These are phyloP conservation scores for Melanerpes formicivorus DNA, from an alignment of 2,113 vertebrate species.

Conservation along the genomic window DNA sequence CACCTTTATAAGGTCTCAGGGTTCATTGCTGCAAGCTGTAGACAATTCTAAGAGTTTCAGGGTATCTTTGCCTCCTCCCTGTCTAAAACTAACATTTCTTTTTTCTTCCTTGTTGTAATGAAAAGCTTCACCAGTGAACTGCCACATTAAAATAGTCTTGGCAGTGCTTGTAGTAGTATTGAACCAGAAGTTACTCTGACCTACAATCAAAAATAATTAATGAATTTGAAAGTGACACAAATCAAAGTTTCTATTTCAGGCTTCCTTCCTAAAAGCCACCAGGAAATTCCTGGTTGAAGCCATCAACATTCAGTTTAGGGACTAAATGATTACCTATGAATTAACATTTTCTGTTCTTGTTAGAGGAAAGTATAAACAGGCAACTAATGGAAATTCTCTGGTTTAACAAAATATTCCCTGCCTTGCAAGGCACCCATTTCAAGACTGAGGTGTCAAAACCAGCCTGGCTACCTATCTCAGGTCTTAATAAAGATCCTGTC, in stretches of 20 bases:
- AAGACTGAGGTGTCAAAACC: neutral
- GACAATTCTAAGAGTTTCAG: neutral
- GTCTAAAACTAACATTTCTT: neutral
- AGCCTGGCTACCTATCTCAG: neutral
- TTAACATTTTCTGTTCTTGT: neutral
- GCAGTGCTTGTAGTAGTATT: neutral
- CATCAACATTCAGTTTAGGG: neutral
- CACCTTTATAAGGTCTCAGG: neutral
- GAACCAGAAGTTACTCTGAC: neutral
- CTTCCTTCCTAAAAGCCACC: neutral
- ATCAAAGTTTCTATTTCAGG: neutral
- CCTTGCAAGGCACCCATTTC: neutral
- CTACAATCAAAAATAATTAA: neutral
- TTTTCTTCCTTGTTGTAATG: neutral
- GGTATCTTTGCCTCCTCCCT: neutral
- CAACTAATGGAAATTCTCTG: neutral
- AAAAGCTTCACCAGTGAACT: neutral
- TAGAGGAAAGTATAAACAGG: neutral
- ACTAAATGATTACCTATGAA: accelerated
- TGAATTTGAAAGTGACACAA: neutral
- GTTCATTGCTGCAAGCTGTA: neutral
- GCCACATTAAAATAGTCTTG: neutral
- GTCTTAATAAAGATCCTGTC: neutral
- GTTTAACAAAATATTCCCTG: neutral
- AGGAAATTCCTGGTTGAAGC: neutral